Conservation (phyloP, 2,113 vertebrate species). For the Gymnarchus niloticus region DNA sequence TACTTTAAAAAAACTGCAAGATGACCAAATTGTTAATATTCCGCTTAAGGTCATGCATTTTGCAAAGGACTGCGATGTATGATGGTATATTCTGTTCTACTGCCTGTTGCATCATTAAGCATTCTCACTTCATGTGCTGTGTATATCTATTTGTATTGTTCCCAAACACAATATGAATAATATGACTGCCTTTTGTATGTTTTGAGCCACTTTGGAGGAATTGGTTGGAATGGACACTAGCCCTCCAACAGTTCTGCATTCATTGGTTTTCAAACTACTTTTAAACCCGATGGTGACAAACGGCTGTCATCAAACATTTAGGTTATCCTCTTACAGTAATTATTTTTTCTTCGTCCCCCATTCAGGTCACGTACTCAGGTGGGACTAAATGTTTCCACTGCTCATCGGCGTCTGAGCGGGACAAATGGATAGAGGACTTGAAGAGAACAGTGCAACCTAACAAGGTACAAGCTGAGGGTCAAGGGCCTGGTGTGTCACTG, state of each 20-base stretch:
- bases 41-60: too few species aligned
- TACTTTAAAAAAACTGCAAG: background rate
- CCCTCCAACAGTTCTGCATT: too few species aligned
- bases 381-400: slow-evolving; percentile 97
- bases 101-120: background rate
- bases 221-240: background rate
- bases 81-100: background rate
- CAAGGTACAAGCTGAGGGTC: slow-evolving; percentile 68
- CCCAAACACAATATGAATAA: too few species aligned
- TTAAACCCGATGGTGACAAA: too few species aligned
- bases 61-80: background rate
- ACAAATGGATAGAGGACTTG: slow-evolving; percentile 98
- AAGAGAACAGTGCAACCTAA: slow-evolving; percentile 86
- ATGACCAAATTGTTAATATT: background rate
- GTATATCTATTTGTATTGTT: too few species aligned
- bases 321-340: background rate
- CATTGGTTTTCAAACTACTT: too few species aligned
- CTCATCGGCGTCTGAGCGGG: slow-evolving; percentile 87
- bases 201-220: too few species aligned
- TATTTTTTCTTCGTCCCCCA: background rate
- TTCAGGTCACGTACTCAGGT: slow-evolving; percentile 83
- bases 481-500: background rate
- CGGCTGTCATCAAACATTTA: too few species aligned
- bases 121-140: background rate
- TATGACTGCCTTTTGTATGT: too few species aligned